Conservation (phyloP, 2,113 vertebrate genomes). For the Sinocyclocheilus maitianheensis region DNA sequence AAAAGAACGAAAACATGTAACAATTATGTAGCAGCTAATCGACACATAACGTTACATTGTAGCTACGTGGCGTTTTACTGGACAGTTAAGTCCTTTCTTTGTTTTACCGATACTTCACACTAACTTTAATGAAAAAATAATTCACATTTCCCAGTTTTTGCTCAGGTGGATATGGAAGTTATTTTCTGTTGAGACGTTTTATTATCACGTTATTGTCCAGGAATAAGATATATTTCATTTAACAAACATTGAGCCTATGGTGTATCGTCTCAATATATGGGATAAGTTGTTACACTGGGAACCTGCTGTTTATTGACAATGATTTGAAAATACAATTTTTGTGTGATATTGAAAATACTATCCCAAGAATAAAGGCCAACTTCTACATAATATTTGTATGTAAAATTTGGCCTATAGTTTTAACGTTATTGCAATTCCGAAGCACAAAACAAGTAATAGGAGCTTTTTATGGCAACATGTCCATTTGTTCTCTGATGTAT, state of each 20-base stretch:
- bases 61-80: conserved; percentile 70
- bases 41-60: conserved; percentile 2
- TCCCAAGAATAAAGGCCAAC: neutral
- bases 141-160: neutral
- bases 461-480: neutral
- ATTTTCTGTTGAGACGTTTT: neutral
- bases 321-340: neutral
- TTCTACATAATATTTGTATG: neutral
- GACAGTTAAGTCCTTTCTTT: conserved; percentile 13
- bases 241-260: neutral
- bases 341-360: neutral
- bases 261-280: neutral
- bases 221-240: neutral
- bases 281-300: neutral
- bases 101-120: neutral
- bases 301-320: neutral
- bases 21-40: neutral
- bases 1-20: neutral
- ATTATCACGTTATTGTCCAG: neutral
- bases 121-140: neutral
- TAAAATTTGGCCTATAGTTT: neutral
- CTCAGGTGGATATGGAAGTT: neutral
- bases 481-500: neutral
- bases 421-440: neutral
- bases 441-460: neutral